These are phyloP conservation scores for Ectemnius cavifrons DNA, from an alignment of 2,888 invertebrate genomes.

Conservation along the genomic window DNA sequence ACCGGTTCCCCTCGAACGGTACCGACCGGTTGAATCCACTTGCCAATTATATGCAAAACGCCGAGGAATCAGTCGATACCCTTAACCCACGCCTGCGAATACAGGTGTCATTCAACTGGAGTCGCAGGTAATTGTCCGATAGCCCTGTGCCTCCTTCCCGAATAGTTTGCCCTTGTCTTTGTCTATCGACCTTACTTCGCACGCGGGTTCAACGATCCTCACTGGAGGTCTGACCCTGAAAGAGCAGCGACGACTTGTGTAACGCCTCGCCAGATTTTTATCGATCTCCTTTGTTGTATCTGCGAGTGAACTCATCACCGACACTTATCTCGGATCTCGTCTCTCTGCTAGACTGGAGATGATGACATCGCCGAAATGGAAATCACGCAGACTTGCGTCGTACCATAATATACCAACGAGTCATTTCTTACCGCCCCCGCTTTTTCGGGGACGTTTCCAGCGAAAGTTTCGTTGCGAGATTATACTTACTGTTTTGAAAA, in stretches of 20 bases:
- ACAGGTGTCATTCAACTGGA: too few relatives aligned
- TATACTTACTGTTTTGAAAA: too few relatives aligned
- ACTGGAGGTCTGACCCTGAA: slow-evolving; percentile 46
- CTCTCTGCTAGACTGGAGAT: slow-evolving; percentile 5
- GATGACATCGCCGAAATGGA: too few relatives aligned
- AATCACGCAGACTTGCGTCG: too few relatives aligned
- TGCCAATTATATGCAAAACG: slow-evolving; percentile 46
- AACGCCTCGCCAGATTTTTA: slow-evolving; percentile 24
- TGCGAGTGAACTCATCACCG: too few relatives aligned
- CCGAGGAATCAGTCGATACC: not conserved
- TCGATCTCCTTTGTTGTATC: not conserved
- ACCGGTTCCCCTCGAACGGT: slow-evolving; percentile 28
- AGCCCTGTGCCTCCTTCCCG: not conserved
- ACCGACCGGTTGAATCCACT: slow-evolving; percentile 24
- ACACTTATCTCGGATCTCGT: not conserved
- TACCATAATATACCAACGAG: too few relatives aligned
- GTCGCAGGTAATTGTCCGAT: slow-evolving; percentile 6
- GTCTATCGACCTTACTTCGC: slow-evolving; percentile 13
- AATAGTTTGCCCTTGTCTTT: too few relatives aligned
- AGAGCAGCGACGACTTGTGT: slow-evolving; percentile 22
- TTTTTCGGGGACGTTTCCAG: too few relatives aligned
- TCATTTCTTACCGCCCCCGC: too few relatives aligned
- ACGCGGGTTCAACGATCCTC: slow-evolving; percentile 52
- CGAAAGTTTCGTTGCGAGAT: too few relatives aligned
- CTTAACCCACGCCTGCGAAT: too few relatives aligned